Evolutionary conservation across 1,140 invertebrate genomes (phyloP), one percentile per base, ranked within the genome.

Genomic region (Drosophila sp.): DNA sequence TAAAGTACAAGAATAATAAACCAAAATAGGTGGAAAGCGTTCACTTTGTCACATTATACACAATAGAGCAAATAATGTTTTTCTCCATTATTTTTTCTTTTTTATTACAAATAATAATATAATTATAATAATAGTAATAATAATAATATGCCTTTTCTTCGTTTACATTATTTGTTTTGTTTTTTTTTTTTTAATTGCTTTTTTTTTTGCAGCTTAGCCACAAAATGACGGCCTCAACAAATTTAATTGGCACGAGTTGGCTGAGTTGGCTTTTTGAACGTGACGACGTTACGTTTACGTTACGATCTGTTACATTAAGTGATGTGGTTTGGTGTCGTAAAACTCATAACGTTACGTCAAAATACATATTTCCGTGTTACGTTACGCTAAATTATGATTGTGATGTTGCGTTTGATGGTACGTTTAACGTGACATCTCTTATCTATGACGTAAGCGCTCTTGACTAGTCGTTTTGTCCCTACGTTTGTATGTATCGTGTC

Each of bases 21-120:
- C 50, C 32, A 50, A 66, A 53, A 66, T 66, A 73, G 75, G 70
- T 82, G 74, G 65, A 82, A 82, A 82, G 79, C 79, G 63, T 82
- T 83, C 56, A 73, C 45, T 78, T 67, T 64, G 61, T 82, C 79
- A 81, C 78, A 77, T 61, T 79, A 45, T 72, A 64, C 62, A 63
- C 36, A 63, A 56, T 63, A 53, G 71, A 45, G 43, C 63, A 67
- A 67, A 41, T 72, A 40, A 53, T 45, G 8, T 45, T 45, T 45
- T 53, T n/a, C n/a, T 43, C 7, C 25, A 41, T 41, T 7, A 46
- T 45, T 45, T 56, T 56, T 45, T 45, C 48, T 56, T 58, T 43
- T 21, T 34, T 48, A 48, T 61, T 43, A 61, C 43, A 54, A 57
- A 21, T 64, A 38, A 57, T 54, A 63, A 48, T 61, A 36, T 45